Base-by-base conservation (phyloP, 2,888 invertebrate species). In the Hirtodrosophila confusa region DNA sequence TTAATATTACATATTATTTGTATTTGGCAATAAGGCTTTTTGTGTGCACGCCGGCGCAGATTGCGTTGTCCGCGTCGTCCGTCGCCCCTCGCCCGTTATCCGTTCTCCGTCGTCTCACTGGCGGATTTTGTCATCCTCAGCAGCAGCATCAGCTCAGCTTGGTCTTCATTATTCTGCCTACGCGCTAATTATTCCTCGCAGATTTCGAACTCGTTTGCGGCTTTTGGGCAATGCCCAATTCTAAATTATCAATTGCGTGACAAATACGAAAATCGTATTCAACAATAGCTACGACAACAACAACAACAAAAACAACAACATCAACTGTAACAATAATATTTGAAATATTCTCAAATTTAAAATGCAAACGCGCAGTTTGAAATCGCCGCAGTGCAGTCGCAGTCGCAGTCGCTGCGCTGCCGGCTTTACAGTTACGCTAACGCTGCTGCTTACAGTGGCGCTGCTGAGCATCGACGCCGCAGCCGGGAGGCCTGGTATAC, bases 141-240 rank as follows among this genome's bases (percentile, higher is more conserved):
- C 40, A 4, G 6, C 65, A 55, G 33, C 41, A 54, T 24, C 51
- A 29, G 11, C 27, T 39, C 49, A 51, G 47, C 44, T 39, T 36
- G 45, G 41, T 53, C 45, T 83, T 83, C 83, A 69, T 86, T 83
- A 69, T 83, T 65, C 80, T 64, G 67, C 82, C 82, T 74, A 82
- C 82, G 84, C 82, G 75, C 24, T 75, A 80, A 73, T 80, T 80
- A 84, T 84, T 84, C 63, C 64, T 63, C 69, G 74, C 49, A 65
- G 37, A 45, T 33, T 51, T 35, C 51, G 35, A 47, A 55, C 49
- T 61, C 49, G 40, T 31, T 43, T 56, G 51, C 27, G 41, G 40
- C 45, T 63, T 68, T 83, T 79, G 78, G 80, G 84, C 80, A 80
- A 80, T 80, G 86, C 86, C 84, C 83, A 67, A 86, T 83, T 80